Conservation (phyloP, 2,113 vertebrate genomes). For the Spea bombifrons region DNA sequence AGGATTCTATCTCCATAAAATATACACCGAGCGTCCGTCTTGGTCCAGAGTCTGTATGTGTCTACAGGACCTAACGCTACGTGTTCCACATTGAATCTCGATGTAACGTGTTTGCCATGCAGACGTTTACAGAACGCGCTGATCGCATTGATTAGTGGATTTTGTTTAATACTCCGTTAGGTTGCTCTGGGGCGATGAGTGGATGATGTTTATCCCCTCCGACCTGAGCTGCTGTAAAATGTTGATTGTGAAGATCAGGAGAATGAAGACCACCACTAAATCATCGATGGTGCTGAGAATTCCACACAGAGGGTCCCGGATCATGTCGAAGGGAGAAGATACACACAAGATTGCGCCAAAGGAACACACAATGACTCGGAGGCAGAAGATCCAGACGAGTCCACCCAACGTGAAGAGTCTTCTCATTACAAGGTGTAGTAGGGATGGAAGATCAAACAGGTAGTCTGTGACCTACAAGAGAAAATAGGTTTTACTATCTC, state of each 20-base stretch:
- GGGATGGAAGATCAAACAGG: conserved; percentile 65
- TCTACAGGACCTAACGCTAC: no score
- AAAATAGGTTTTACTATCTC: not conserved
- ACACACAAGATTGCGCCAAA: conserved; percentile 67
- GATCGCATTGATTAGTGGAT: not conserved
- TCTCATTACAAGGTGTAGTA: conserved; percentile 61
- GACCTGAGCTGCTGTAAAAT: conserved; percentile 71
- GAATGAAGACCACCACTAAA: conserved; percentile 70
- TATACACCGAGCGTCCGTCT: no score
- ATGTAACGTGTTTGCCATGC: no score
- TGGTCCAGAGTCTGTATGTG: no score
- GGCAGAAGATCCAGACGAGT: conserved; percentile 71
- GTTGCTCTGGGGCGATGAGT: conserved; percentile 45
- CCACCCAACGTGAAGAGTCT: conserved; percentile 66
- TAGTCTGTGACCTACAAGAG: conserved; percentile 70
- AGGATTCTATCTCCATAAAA: no score
- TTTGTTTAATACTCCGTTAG: conserved; percentile 47
- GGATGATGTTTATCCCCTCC: conserved; percentile 53
- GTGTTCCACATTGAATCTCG: no score
- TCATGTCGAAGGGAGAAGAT: conserved; percentile 57
- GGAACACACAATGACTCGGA: conserved; percentile 70
- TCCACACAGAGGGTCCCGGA: conserved; percentile 65
- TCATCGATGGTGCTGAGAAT: conserved; percentile 69
- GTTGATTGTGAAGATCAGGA: conserved; percentile 73
- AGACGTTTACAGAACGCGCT: no score